Base-by-base conservation (phyloP, 2,888 invertebrate genomes). In the Clunio marinus region DNA sequence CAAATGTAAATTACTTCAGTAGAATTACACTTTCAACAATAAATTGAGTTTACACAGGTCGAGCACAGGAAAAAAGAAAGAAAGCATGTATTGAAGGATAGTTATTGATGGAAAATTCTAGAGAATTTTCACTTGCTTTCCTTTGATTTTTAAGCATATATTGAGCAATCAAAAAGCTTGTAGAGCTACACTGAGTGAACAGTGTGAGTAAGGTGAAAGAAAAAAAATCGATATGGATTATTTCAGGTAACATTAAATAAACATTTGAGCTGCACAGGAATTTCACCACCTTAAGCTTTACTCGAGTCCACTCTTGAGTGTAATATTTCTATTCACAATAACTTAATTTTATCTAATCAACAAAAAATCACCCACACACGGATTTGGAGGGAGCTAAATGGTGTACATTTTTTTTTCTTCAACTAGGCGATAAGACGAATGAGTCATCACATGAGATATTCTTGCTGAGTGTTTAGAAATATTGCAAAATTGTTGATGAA, bases 171-270 rank as follows among this genome's bases (percentile, higher is more conserved):
- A n/a, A n/a, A n/a, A n/a, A n/a, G n/a, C n/a, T n/a, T n/a, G n/a
- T n/a, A n/a, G n/a, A n/a, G n/a, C n/a, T n/a, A n/a, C n/a, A n/a
- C n/a, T n/a, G n/a, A n/a, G n/a, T n/a, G n/a, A n/a, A n/a, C n/a
- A n/a, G 25, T n/a, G 2, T 8, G 58, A n/a, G 5, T 5, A 25
- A 4, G 28, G 10, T 10, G 5, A n/a, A 27, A 27, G 27, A n/a
- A 24, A 20, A 28, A 58, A 58, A 58, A 58, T 58, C 58, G 58
- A 58, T 58, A 58, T 13, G 28, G 58, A 58, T 58, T 58, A 58
- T 58, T 58, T 24, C 27, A 28, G 22, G 58, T 10, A 58, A 4
- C 25, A 28, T 58, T 27, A 58, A 58, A 15, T 32, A 24, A 46
- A 46, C 46, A 46, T 13, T 5, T 10, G 58, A 2, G 58, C 25